Percentiles rank a stretch among this genome's conserved stretches.
Evolutionary conservation across 2,888 invertebrate species (phyloP).

Genomic region (Capitulum mitella): DNA sequence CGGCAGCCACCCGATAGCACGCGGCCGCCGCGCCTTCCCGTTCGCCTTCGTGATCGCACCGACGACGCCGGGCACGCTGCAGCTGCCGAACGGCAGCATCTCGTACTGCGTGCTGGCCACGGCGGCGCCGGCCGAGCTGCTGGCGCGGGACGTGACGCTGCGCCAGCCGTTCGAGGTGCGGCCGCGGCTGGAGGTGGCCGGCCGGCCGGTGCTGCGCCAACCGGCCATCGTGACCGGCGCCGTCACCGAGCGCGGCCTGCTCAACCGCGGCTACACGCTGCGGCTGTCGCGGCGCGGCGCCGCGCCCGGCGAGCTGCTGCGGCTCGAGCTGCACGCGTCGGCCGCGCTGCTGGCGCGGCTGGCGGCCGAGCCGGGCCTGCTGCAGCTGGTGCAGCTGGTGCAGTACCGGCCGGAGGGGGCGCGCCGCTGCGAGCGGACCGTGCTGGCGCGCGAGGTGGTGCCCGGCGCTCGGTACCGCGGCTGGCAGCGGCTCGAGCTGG

Average conservation of each 20-base stretch:
- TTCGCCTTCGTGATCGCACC: slow-evolving; percentile 3
- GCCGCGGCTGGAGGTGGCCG: slow-evolving; percentile 1
- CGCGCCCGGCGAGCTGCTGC: background rate
- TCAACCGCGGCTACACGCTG: slow-evolving; percentile 22
- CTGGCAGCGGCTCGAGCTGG: slow-evolving; percentile 52
- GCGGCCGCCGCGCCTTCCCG: background rate
- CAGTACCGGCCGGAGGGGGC: background rate
- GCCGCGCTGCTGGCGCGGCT: slow-evolving; percentile 11
- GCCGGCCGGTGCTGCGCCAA: background rate
- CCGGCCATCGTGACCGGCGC: slow-evolving; percentile 11
- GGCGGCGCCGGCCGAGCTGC: background rate
- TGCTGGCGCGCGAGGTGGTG: slow-evolving; percentile 16
- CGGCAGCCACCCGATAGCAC: background rate
- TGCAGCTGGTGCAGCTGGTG: slow-evolving; percentile 14
- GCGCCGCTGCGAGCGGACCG: background rate
- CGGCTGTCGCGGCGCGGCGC: slow-evolving; percentile 6
- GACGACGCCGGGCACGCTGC: slow-evolving; percentile 3
- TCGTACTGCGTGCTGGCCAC: background rate
- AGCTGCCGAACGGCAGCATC: background rate
- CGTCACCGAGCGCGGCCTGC: background rate
- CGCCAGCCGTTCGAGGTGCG: background rate
- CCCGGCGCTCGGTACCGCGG: background rate
- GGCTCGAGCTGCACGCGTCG: slow-evolving; percentile 19
- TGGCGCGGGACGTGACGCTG: background rate
- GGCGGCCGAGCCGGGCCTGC: background rate